Evolutionary conservation across 2,797 vertebrate species (phyloP).

Genomic region (Babyrousa celebensis): DNA sequence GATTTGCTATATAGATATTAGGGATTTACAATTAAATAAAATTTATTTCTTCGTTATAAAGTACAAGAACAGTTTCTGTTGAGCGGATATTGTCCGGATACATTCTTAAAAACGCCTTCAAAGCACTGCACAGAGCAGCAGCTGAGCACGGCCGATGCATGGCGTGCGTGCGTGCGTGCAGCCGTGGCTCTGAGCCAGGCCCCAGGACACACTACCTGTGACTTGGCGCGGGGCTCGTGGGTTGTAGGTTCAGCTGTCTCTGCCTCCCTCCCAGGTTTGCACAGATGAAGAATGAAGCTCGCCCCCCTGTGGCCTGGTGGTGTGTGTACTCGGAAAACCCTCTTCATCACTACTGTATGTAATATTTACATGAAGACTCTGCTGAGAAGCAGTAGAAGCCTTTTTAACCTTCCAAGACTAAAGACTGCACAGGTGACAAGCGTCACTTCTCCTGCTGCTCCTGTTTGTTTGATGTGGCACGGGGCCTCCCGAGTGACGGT

Average conservation of each 20-base stretch:
- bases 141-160: rapidly evolving
- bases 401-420: conserved; percentile 77
- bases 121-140: not conserved
- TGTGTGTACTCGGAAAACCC: conserved; percentile 85
- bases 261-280: conserved; percentile 94
- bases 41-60: not conserved
- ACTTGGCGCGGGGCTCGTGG: no score
- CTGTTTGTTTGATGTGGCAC: conserved; percentile 91
- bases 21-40: not conserved
- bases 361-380: conserved; percentile 93
- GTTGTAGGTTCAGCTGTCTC: not conserved
- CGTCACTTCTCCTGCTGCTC: conserved; percentile 94
- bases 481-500: conserved; percentile 92
- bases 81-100: no score
- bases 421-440: conserved; percentile 91
- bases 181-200: not conserved
- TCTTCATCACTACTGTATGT: conserved; percentile 97
- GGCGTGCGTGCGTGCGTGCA: rapidly evolving
- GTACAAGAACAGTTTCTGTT: rapidly evolving
- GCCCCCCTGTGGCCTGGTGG: conserved; percentile 78
- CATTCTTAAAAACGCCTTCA: no score
- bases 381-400: conserved; percentile 85
- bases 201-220: no score
- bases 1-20: not conserved
- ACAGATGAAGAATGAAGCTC: conserved; percentile 98